Percentiles rank a stretch among this genome's conserved stretches.
These are phyloP conservation scores for Chloroclysta siterata DNA, from an alignment of 2,888 invertebrate genomes.

Conservation along the genomic window DNA sequence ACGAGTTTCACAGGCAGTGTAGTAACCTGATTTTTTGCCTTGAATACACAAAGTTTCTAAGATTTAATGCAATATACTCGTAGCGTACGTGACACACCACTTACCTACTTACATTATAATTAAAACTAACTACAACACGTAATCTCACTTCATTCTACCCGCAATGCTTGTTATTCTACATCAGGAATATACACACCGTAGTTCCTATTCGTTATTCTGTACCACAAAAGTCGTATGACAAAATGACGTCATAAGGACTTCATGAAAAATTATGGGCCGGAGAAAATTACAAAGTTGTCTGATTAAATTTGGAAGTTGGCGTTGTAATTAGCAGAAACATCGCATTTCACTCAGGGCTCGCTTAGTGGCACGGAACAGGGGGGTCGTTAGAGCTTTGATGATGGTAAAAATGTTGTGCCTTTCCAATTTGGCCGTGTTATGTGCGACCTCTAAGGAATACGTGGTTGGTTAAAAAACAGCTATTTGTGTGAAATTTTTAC, in stretches of 20 bases:
- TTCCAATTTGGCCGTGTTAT: constrained; percentile 36
- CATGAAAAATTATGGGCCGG: constrained; percentile 79
- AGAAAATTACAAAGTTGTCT: constrained; percentile 79
- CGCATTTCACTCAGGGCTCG: constrained; percentile 79
- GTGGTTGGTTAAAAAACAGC: constrained; percentile 7
- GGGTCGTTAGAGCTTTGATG: constrained; percentile 43
- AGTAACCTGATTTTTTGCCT: not conserved
- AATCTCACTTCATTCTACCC: constrained; percentile 34
- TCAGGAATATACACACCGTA: constrained; percentile 19
- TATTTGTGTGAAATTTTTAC: not conserved
- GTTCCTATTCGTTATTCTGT: constrained; percentile 5
- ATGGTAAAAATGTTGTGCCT: constrained; percentile 43
- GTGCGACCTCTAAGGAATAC: constrained; percentile 19
- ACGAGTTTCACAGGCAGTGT: no score
- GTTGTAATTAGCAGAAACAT: constrained; percentile 78
- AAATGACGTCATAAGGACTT: constrained; percentile 47
- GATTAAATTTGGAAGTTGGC: constrained; percentile 84
- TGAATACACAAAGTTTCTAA: constrained; percentile 23
- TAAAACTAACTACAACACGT: constrained; percentile 41
- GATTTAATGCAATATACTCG: constrained; percentile 23
- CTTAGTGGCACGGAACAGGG: constrained; percentile 56
- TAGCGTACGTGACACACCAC: constrained; percentile 25
- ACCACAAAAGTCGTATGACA: constrained; percentile 26
- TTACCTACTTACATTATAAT: constrained; percentile 40
- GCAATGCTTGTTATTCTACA: constrained; percentile 8